These are phyloP conservation scores for Cydia splendana DNA, from an alignment of 1,140 invertebrate species.

Conservation along the genomic window DNA sequence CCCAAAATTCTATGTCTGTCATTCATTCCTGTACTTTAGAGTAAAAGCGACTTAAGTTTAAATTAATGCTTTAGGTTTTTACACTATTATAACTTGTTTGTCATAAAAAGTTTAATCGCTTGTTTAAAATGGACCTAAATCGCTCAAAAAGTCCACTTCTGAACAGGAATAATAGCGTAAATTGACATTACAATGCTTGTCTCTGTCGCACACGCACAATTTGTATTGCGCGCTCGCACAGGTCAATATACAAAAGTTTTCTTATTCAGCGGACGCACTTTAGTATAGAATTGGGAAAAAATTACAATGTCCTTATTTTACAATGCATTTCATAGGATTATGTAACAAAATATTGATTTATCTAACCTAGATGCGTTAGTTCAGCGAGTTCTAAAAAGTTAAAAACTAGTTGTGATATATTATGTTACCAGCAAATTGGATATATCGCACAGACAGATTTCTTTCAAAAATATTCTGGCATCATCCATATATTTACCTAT, in stretches of 20 bases:
- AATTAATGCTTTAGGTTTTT: not conserved
- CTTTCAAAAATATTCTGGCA: not conserved
- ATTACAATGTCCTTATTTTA: not conserved
- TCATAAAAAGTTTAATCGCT: not conserved
- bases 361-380: not conserved
- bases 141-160: not conserved
- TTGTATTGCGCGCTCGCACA: not conserved
- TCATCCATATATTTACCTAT: not conserved
- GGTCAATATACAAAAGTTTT: not conserved
- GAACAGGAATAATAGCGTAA: not conserved
- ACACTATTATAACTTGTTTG: not conserved
- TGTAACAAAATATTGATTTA: constrained; percentile 33
- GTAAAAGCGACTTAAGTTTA: not conserved
- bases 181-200: not conserved
- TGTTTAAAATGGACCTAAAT: not conserved
- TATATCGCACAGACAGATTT: not conserved
- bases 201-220: not conserved
- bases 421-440: not conserved
- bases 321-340: constrained; percentile 27
- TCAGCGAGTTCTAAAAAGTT: not conserved
- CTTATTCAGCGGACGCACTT: not conserved
- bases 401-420: not conserved
- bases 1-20: too few species aligned
- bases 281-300: not conserved
- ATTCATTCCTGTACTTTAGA: not conserved